Conservation (phyloP, 2,888 invertebrate genomes). For the Dichetophora obliterata region DNA sequence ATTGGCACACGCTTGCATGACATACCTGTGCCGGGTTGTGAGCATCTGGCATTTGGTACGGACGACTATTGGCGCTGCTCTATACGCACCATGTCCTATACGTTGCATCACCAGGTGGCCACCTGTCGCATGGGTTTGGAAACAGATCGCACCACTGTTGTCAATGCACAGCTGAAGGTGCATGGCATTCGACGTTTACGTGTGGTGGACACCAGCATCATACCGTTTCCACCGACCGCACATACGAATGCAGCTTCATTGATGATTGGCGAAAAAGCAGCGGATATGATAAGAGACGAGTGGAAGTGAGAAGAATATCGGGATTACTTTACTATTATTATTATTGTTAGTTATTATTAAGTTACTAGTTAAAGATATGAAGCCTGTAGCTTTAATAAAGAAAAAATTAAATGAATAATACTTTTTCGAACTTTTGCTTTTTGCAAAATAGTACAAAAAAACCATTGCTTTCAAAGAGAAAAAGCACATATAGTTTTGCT, state of each 20-base stretch:
- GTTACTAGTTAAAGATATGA: no score
- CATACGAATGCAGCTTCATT: slow-evolving; percentile 79
- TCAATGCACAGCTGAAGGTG: slow-evolving; percentile 75
- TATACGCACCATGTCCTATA: slow-evolving; percentile 73
- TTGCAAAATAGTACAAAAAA: no score
- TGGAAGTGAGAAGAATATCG: slow-evolving; percentile 68
- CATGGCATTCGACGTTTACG: slow-evolving; percentile 74
- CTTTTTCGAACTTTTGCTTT: no score
- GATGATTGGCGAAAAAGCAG: slow-evolving; percentile 81
- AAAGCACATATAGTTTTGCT: no score
- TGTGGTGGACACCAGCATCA: slow-evolving; percentile 79
- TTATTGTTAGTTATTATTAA: no score
- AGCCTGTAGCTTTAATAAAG: no score
- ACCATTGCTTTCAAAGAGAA: no score
- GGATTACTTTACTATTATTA: no score
- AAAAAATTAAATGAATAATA: no score
- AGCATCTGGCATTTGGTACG: slow-evolving; percentile 70
- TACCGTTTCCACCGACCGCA: slow-evolving; percentile 76
- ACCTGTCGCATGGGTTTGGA: slow-evolving; percentile 81
- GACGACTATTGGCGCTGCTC: slow-evolving; percentile 82
- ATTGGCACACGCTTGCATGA: slow-evolving; percentile 73
- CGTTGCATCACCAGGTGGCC: slow-evolving; percentile 77
- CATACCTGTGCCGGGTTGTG: slow-evolving; percentile 73
- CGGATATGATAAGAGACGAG: slow-evolving; percentile 75
- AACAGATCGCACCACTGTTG: slow-evolving; percentile 75